Evolutionary conservation across 2,113 vertebrate genomes (phyloP).

Genomic region (Psittacula cyanocephala): DNA sequence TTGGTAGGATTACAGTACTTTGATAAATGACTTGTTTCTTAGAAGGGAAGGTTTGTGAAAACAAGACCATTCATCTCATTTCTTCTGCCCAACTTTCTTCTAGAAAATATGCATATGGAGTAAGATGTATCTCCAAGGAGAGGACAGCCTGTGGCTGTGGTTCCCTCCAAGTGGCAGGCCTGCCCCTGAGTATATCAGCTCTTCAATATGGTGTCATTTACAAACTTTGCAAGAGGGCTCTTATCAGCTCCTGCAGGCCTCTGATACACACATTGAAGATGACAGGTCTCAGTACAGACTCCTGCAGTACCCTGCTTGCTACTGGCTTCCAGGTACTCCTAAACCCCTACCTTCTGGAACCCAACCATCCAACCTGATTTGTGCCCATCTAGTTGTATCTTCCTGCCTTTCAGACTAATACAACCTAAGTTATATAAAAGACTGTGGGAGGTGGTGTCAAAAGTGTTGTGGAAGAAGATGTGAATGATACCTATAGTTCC

Average conservation of each 20-base stretch:
- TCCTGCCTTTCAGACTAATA: neutral
- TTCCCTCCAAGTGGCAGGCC: neutral
- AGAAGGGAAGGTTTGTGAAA: constrained; percentile 58
- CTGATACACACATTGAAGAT: accelerated
- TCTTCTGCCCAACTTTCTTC: neutral
- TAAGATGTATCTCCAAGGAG: neutral
- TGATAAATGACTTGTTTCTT: constrained; percentile 75
- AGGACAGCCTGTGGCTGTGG: neutral
- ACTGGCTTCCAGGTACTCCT: neutral
- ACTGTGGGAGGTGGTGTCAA: neutral
- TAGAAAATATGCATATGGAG: neutral
- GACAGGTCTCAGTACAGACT: neutral
- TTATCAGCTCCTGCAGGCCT: neutral
- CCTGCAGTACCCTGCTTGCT: neutral
- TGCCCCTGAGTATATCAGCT: neutral
- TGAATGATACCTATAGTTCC: neutral
- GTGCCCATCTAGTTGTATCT: neutral
- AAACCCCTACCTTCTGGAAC: neutral
- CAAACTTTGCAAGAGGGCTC: neutral
- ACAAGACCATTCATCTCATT: constrained; percentile 48
- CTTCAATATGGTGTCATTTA: neutral
- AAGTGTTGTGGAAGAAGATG: neutral
- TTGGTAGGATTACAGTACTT: constrained; percentile 47
- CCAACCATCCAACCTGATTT: neutral
- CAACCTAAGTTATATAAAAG: neutral